These are phyloP conservation scores for Lasioglossum morio DNA, from an alignment of 2,888 invertebrate species.

Conservation along the genomic window DNA sequence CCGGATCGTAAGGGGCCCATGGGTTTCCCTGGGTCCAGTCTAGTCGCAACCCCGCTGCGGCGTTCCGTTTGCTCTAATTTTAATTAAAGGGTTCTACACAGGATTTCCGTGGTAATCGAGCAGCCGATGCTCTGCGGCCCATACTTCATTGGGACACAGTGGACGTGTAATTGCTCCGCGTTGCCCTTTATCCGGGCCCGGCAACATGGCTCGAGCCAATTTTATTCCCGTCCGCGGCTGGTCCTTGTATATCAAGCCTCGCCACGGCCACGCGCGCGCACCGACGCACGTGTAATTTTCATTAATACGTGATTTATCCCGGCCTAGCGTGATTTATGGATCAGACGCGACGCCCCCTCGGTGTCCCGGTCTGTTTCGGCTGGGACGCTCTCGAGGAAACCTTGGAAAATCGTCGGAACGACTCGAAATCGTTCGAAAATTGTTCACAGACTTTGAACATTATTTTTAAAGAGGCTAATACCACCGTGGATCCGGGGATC, in stretches of 20 bases:
- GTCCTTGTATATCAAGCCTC: conserved; percentile 54
- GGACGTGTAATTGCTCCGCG: conserved; percentile 69
- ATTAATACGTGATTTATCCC: conserved; percentile 64
- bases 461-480: too few species aligned
- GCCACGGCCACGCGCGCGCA: conserved; percentile 25
- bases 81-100: conserved; percentile 77
- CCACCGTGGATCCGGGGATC: too few species aligned
- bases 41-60: conserved; percentile 77
- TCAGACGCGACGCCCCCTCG: conserved; percentile 40
- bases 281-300: conserved; percentile 59
- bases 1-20: conserved; percentile 31
- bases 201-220: conserved; percentile 58
- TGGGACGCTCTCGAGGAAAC: neutral
- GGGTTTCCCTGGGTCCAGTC: conserved; percentile 66
- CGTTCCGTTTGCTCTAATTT: conserved; percentile 79
- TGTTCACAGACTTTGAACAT: too few species aligned
- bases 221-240: conserved; percentile 53
- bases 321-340: conserved; percentile 50
- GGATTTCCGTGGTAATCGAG: conserved; percentile 72
- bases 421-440: too few species aligned
- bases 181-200: conserved; percentile 60
- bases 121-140: conserved; percentile 39
- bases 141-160: conserved; percentile 66
- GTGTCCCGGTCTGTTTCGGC: neutral
- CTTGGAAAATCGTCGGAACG: neutral